phyloP scores from a whole-genome alignment of 2,797 vertebrate genomes.

The Hylomyscus alleni region DNA sequence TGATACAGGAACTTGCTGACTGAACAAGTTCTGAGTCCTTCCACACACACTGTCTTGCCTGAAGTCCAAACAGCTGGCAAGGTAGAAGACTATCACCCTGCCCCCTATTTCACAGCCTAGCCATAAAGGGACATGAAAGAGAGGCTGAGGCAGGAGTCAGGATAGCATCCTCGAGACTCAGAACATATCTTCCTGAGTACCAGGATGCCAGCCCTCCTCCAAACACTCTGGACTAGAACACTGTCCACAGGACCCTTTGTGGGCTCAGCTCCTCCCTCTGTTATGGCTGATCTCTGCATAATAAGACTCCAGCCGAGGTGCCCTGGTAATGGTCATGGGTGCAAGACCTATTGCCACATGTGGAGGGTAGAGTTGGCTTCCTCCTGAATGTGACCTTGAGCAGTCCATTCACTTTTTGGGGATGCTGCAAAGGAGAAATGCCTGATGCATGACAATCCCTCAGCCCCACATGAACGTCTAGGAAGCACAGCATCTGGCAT shows the following conservation, averaged over 20 bases:
- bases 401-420: neutral
- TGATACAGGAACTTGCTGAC: neutral
- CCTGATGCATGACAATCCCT: accelerated
- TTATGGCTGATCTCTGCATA: accelerated
- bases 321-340: neutral
- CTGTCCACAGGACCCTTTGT: neutral
- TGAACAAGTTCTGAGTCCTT: neutral
- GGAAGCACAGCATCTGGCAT: neutral
- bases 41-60: neutral
- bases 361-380: neutral
- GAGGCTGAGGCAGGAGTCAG: neutral
- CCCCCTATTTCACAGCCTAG: neutral
- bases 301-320: neutral
- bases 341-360: neutral
- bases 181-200: neutral
- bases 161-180: neutral
- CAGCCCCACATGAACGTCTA: accelerated
- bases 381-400: neutral
- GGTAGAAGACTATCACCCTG: neutral
- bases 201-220: neutral
- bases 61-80: neutral
- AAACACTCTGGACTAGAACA: neutral
- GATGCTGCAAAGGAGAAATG: neutral
- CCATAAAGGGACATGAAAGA: neutral
- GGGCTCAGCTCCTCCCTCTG: neutral